phyloP scores from a whole-genome alignment of 2,113 vertebrate species.

The Hiodon tergisus region DNA sequence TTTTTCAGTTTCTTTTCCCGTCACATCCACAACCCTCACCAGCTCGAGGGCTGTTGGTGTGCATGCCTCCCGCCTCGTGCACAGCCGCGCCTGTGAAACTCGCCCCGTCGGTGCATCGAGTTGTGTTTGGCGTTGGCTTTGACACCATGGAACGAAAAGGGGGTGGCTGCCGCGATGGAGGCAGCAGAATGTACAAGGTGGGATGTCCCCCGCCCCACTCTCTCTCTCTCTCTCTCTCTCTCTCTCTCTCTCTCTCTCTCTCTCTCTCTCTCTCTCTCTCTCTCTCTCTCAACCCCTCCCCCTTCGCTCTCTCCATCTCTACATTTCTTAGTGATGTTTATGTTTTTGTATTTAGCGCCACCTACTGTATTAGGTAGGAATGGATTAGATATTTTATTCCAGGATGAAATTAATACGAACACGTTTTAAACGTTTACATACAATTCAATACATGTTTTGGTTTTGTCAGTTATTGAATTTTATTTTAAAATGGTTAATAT shows the following conservation, averaged over 20 bases:
- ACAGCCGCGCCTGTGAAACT: slow-evolving; percentile 12
- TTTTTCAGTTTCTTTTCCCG: slow-evolving; percentile 1
- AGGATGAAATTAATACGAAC: no score
- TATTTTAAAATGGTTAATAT: no score
- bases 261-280: slow-evolving; percentile 1
- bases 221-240: slow-evolving; percentile 26
- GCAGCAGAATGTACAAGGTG: slow-evolving; percentile 13
- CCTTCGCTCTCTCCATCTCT: neutral
- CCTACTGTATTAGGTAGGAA: slow-evolving; percentile 30
- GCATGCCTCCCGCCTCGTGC: slow-evolving; percentile 43
- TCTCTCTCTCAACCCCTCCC: slow-evolving; percentile 7
- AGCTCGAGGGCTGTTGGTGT: slow-evolving; percentile 21
- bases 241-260: slow-evolving; percentile 19
- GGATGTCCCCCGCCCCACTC: slow-evolving; percentile 16
- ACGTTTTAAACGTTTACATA: no score
- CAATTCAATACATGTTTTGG: no score
- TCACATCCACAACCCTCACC: slow-evolving; percentile 27
- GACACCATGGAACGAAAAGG: slow-evolving; percentile 23
- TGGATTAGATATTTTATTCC: no score
- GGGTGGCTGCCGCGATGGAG: slow-evolving; percentile 27
- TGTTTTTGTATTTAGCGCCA: slow-evolving; percentile 29
- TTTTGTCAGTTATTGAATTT: no score
- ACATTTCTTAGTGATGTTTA: neutral
- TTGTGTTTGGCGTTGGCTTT: slow-evolving; percentile 33
- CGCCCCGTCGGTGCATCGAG: slow-evolving; percentile 30